Evolutionary conservation across 2,113 vertebrate species (phyloP), one percentile per base, ranked within the genome.

Genomic region (Bubo bubo): DNA sequence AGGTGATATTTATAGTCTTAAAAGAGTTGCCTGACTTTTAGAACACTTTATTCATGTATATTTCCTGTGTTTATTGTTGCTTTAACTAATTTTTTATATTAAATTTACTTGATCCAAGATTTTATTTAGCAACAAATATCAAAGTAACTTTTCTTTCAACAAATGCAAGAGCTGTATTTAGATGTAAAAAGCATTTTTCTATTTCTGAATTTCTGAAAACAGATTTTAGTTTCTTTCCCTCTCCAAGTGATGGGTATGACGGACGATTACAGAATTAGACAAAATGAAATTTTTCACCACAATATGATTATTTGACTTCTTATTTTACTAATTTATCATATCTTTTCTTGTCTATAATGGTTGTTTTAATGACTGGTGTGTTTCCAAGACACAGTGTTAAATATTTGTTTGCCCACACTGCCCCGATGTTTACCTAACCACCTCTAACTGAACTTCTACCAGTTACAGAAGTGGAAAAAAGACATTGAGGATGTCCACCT

Each of bases 31-130:
- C 91, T 88, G 98, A 90, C 95, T 97, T 96, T 97, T 96, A 98
- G 98, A 98, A 99, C 98, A 97, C 98, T 98, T 98, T 98, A 99
- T 99, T 99, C 98, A 98, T 97, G 96, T 98, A 98, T 97, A 98
- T 98, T 99, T 99, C 99, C 99, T 98, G 98, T 99, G 98, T 98
- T 99, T 99, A 98, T 98, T 98, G 95, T 98, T 97, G 83, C 66
- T 93, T 97, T 97, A 98, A 96, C 91, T 92, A 93, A 96, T 98
- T 98, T 97, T 97, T 97, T 35, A 32, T 95, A 98, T 98, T 97
- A 98, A 97, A 95, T 93, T 95, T 97, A 94, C 95, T 90, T 83
- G 96, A 96, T 97, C 98, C 96, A 98, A 96, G 97, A 98, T 96
- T 97, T 97, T 98, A 98, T 98, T 98, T 98, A 98, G 96, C 86